Evolutionary conservation across 2,888 invertebrate species (phyloP).

Genomic region (Colletes collaris): DNA sequence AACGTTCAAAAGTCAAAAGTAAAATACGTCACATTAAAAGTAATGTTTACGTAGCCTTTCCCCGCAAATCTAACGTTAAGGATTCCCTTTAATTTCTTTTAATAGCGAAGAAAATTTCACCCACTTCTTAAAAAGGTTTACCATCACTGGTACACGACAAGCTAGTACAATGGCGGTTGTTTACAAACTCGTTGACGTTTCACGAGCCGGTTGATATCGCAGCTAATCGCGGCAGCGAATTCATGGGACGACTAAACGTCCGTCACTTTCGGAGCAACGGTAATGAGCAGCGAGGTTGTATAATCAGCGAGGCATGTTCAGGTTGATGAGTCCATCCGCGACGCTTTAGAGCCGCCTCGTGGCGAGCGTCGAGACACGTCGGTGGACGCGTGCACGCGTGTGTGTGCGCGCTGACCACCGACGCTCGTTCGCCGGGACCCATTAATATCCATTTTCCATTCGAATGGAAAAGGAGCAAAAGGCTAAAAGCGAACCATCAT

Average conservation of each 20-base stretch:
- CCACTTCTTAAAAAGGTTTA: too few relatives aligned
- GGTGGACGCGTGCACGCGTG: conserved; percentile 26
- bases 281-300: conserved; percentile 64
- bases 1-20: too few relatives aligned
- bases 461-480: conserved; percentile 76
- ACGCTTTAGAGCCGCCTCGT: conserved; percentile 46
- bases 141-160: too few relatives aligned
- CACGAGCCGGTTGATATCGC: conserved; percentile 32
- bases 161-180: neutral
- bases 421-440: conserved; percentile 63
- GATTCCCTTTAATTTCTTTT: too few relatives aligned
- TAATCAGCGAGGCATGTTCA: conserved; percentile 65
- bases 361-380: conserved; percentile 42
- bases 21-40: too few relatives aligned
- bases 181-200: conserved; percentile 1
- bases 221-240: conserved; percentile 46
- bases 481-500: conserved; percentile 74
- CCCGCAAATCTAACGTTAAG: too few relatives aligned
- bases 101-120: too few relatives aligned
- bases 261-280: conserved; percentile 59
- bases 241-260: conserved; percentile 44
- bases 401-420: conserved; percentile 63
- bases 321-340: conserved; percentile 67
- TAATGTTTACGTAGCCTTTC: too few relatives aligned
- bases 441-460: conserved; percentile 79